Base-by-base conservation (phyloP, 2,888 invertebrate species). In the Tachystola acroxantha region DNA sequence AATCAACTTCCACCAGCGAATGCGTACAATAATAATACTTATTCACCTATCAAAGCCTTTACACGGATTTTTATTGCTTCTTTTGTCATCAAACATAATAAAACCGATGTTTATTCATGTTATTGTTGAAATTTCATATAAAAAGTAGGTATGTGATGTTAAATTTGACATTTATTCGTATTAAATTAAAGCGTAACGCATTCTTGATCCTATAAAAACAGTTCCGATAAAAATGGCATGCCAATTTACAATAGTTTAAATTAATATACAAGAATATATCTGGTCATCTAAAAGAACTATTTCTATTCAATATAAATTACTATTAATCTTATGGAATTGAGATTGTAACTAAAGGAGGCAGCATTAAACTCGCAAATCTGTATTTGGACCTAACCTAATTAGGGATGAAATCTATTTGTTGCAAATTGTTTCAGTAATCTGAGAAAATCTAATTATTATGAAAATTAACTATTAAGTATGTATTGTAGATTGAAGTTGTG, bases 171-270 rank as follows among this genome's bases (percentile, higher is more conserved):
- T 56, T 51, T 45, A 51, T 48, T 35, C 29, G 13, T 20, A 29
- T 35, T 27, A 42, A 44, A 48, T 47, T 45, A 43, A 49, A 51
- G 50, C 51, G 9, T 33, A 39, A 44, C 40, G 30, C 31, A 3
- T 5, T n/a, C 6, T 2, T 28, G 2, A 12, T 28, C 12, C 3
- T 13, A 28, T 28, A 28, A 13, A 28, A 13, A 7, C n/a, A 13
- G 13, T 28, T 13, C 7, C 1, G n/a, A 28, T 13, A 28, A 28
- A 28, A 28, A 28, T 28, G 2, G 2, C 28, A 7, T 13, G 13
- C 9, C 10, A 2, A 10, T 25, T 9, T 2, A 10, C 5, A 5
- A 10, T 25, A 25, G 9, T 25, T 25, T 25, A 25, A 25, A 5
- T 25, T 25, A 25, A 25, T 25, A 25, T 25, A 20, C 20, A 6